Conservation (phyloP, 2,797 vertebrate genomes). For the Tapirus indicus region DNA sequence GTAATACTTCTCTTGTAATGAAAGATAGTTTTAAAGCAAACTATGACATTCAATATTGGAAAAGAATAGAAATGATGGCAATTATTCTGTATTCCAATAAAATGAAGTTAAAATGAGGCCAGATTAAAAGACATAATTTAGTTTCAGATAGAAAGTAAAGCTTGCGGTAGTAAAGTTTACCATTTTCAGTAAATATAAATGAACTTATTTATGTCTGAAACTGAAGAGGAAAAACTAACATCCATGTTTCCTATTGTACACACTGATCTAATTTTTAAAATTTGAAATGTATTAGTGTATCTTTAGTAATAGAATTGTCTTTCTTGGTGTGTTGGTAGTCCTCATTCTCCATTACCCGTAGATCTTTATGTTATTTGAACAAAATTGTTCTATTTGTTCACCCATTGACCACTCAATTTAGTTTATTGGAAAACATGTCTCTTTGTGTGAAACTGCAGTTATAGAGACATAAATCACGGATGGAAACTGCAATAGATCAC, state of each 20-base stretch:
- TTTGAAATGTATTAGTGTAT: not conserved
- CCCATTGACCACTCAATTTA: conserved; percentile 42
- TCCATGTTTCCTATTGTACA: not conserved
- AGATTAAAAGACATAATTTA: conserved; percentile 80
- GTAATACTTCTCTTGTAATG: not conserved
- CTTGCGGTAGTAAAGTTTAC: conserved; percentile 64
- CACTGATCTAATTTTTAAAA: not conserved
- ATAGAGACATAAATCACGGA: not conserved
- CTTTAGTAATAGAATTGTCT: not conserved
- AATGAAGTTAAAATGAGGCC: conserved; percentile 70
- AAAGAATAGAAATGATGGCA: conserved; percentile 27
- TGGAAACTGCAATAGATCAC: not conserved
- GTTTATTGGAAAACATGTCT: not conserved
- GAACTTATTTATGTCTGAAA: conserved; percentile 69
- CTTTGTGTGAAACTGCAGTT: not conserved
- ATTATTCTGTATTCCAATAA: conserved; percentile 75
- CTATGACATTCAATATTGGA: not conserved
- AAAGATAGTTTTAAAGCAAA: not conserved
- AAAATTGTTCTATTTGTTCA: not conserved
- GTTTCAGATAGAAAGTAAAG: conserved; percentile 64
- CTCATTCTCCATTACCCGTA: not conserved
- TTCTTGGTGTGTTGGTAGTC: not conserved
- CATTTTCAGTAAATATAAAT: conserved; percentile 77
- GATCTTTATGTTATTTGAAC: not conserved
- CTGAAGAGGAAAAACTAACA: not conserved